Conservation (phyloP, 2,113 vertebrate species). For the Phylloscopus trochilus region DNA sequence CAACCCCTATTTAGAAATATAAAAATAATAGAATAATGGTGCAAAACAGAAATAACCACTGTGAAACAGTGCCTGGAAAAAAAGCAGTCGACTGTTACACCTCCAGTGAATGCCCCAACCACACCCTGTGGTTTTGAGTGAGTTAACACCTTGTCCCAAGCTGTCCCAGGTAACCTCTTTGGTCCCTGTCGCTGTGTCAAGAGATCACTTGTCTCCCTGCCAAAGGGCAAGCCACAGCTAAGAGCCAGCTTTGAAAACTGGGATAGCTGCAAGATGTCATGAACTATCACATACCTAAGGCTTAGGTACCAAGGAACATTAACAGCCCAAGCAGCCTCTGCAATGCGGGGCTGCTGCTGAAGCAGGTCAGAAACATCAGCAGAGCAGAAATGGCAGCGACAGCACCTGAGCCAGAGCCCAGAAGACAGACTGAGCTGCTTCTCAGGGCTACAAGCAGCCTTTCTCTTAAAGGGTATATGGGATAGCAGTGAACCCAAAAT, state of each 20-base stretch:
- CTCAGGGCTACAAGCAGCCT: not conserved
- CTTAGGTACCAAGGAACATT: not conserved
- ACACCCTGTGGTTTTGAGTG: not conserved
- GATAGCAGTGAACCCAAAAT: not conserved
- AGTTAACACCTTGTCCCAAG: not conserved
- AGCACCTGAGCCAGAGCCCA: not conserved
- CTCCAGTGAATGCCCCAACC: not conserved
- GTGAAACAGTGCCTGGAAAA: not conserved
- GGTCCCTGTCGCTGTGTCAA: not conserved
- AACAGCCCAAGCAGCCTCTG: not conserved
- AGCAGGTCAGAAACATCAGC: not conserved
- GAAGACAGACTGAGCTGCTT: not conserved
- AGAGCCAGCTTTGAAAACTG: not conserved
- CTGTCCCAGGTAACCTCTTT: not conserved
- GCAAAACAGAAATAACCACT: not conserved
- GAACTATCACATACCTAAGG: not conserved
- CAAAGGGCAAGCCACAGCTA: not conserved
- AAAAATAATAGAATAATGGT: not conserved
- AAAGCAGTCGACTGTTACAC: not conserved
- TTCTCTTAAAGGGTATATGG: not conserved
- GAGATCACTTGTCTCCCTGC: not conserved
- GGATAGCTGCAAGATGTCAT: not conserved
- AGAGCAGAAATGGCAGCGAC: not conserved
- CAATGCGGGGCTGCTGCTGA: fast-evolving
- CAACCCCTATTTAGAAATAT: not conserved